Evolutionary conservation across 53 echinoderm and acorn worm genomes (phyloP).

Genomic region (Holothuria scabra): DNA sequence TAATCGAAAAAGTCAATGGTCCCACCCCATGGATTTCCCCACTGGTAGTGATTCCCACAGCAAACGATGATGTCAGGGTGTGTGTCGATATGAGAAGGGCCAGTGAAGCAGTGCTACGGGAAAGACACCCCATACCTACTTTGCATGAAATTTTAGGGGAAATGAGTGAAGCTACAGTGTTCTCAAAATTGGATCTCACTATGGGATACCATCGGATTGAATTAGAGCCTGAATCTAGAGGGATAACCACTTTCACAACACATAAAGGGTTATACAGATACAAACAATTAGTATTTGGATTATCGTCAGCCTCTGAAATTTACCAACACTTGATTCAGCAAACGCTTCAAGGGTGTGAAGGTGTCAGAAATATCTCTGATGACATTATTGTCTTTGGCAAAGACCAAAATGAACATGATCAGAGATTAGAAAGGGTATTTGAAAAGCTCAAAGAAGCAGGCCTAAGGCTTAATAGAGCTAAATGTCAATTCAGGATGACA

Average conservation of each 20-base stretch:
- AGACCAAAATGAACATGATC: background rate
- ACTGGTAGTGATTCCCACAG: too few species aligned
- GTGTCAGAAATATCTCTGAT: background rate
- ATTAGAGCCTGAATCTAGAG: background rate
- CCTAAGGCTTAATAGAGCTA: background rate
- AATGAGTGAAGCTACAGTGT: slow-evolving; percentile 5
- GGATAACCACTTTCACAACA: background rate
- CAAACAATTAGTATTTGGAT: too few species aligned
- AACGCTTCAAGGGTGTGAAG: background rate
- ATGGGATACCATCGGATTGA: background rate
- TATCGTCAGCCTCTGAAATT: too few species aligned
- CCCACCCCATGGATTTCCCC: too few species aligned
- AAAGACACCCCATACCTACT: background rate
- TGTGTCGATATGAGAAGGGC: background rate
- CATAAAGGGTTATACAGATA: too few species aligned
- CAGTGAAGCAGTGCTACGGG: background rate
- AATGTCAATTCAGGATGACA: slow-evolving; percentile 17
- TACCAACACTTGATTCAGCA: too few species aligned
- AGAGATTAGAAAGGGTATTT: slow-evolving; percentile 9
- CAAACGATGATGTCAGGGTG: slow-evolving; percentile 9
- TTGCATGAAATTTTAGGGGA: background rate
- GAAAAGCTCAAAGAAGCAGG: too few species aligned
- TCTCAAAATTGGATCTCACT: background rate
- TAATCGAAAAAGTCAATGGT: background rate
- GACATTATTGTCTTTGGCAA: slow-evolving; percentile 8